Percentiles rank a stretch among this genome's conserved stretches.
Evolutionary conservation across 1,140 invertebrate species (phyloP).

Genomic region (Pomacea maculata): DNA sequence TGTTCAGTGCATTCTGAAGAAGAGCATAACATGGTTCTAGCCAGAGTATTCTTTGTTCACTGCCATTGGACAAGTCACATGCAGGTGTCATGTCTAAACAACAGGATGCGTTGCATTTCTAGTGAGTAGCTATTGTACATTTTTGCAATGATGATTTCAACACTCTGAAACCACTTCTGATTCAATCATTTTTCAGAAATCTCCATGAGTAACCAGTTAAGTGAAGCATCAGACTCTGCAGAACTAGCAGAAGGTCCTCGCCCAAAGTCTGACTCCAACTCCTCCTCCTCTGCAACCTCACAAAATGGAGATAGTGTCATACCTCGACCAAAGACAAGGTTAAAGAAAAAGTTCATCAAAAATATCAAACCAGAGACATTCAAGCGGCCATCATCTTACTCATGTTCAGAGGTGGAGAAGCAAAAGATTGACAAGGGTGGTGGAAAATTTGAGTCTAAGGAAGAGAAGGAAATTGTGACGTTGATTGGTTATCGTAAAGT

Average conservation of each 20-base stretch:
- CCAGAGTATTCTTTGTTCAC: too few relatives aligned
- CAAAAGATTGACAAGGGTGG: constrained; percentile 7
- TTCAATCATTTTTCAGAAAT: too few relatives aligned
- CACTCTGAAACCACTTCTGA: too few relatives aligned
- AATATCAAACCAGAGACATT: constrained; percentile 62
- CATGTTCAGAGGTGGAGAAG: constrained; percentile 49
- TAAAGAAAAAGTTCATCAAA: constrained; percentile 58
- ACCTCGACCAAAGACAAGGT: constrained; percentile 6
- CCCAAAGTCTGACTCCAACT: neutral
- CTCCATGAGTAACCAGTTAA: too few relatives aligned
- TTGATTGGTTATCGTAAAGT: constrained; percentile 65
- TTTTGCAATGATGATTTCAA: too few relatives aligned
- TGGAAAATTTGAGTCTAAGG: constrained; percentile 10
- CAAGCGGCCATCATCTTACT: constrained; percentile 60
- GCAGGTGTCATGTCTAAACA: too few relatives aligned
- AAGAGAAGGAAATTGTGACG: constrained; percentile 19
- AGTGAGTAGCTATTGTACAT: too few relatives aligned
- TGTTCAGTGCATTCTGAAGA: too few relatives aligned
- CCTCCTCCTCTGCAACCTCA: constrained; percentile 16
- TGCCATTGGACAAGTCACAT: too few relatives aligned
- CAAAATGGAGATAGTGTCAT: constrained; percentile 20
- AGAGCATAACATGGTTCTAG: too few relatives aligned
- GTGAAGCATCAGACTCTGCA: neutral
- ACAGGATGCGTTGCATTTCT: too few relatives aligned
- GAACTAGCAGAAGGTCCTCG: neutral